Percentiles rank a stretch among this genome's conserved stretches.
phyloP scores from a whole-genome alignment of 2,113 vertebrate genomes.

The Dromiciops gliroides region DNA sequence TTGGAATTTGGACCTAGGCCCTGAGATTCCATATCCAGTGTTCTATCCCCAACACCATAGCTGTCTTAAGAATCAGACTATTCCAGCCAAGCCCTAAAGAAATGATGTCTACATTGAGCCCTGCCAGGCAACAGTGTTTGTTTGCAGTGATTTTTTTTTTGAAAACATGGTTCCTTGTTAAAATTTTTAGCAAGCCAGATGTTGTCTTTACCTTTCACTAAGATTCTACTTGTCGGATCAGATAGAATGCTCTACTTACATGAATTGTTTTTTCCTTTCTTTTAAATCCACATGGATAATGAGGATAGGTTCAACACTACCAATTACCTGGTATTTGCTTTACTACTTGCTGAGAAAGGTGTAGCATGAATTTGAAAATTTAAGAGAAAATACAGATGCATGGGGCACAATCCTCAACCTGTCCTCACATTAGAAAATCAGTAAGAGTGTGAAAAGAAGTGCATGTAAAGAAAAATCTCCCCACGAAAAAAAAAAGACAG shows the following conservation, averaged over 20 bases:
- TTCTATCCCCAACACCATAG: background rate
- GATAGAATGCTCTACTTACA: slow-evolving; percentile 51
- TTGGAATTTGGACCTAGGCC: background rate
- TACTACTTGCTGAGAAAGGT: slow-evolving; percentile 44
- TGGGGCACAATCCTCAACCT: slow-evolving; percentile 55
- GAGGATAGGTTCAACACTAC: slow-evolving; percentile 44
- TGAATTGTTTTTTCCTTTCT: slow-evolving; percentile 41
- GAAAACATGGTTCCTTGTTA: slow-evolving; percentile 44
- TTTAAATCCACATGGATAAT: slow-evolving; percentile 56
- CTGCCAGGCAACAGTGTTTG: slow-evolving; percentile 38
- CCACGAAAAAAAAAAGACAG: no score
- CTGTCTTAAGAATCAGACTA: background rate
- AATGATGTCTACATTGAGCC: slow-evolving; percentile 18
- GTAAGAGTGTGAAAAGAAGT: slow-evolving; percentile 48
- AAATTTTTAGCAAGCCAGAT: slow-evolving; percentile 69
- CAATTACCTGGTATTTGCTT: slow-evolving; percentile 58
- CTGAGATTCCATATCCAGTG: background rate
- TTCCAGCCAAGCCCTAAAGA: background rate
- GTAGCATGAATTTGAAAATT: slow-evolving; percentile 56
- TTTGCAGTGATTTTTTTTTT: background rate
- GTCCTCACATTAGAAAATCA: slow-evolving; percentile 69
- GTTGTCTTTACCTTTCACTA: slow-evolving; percentile 52
- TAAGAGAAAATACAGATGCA: slow-evolving; percentile 50
- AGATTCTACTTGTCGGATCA: slow-evolving; percentile 72
- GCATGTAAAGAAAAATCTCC: slow-evolving; percentile 64